phyloP scores from a whole-genome alignment of 2,113 vertebrate species.

The Melanerpes aurifrons region DNA sequence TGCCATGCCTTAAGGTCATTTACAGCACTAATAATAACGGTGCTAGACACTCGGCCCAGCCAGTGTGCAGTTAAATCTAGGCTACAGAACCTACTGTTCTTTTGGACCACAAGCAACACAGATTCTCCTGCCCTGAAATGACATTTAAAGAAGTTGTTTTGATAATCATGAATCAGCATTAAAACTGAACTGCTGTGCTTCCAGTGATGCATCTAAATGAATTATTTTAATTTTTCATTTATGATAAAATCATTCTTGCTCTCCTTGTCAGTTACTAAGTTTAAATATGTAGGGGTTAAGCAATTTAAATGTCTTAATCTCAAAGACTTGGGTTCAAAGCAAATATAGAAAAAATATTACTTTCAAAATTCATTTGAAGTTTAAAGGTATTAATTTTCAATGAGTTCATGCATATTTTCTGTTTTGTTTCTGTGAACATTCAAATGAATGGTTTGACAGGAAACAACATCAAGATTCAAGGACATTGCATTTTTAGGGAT shows the following conservation, averaged over 20 bases:
- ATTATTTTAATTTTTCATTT: background rate
- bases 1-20: constrained; percentile 46
- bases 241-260: background rate
- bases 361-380: background rate
- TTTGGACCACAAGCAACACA: background rate
- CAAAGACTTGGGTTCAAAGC: constrained; percentile 11
- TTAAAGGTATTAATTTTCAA: background rate
- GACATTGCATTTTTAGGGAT: background rate
- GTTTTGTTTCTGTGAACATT: background rate
- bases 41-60: background rate
- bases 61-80: background rate
- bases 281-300: background rate
- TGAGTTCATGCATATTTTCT: background rate
- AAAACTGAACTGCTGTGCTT: background rate
- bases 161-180: background rate
- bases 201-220: background rate
- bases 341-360: constrained; percentile 14
- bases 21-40: constrained; percentile 27
- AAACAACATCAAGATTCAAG: background rate
- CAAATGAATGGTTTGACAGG: background rate
- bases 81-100: background rate
- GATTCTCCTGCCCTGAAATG: background rate
- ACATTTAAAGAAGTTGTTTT: background rate
- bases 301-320: constrained; percentile 3
- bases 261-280: background rate